These are phyloP conservation scores for Albula goreensis DNA, from an alignment of 2,113 vertebrate species.

Conservation along the genomic window DNA sequence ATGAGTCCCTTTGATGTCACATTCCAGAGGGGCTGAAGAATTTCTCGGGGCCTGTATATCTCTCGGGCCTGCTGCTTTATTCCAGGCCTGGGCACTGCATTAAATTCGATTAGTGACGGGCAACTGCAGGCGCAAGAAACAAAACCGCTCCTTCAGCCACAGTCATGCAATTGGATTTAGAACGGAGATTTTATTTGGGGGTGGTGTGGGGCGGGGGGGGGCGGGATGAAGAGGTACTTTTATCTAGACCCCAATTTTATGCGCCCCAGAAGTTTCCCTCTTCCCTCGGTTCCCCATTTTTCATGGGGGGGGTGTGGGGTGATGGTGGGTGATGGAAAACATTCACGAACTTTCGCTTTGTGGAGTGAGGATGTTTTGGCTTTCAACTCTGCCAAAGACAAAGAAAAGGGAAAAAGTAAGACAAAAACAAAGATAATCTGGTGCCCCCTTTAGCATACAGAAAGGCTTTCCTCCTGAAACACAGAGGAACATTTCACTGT, in stretches of 20 bases:
- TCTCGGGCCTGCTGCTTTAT: conserved; percentile 7
- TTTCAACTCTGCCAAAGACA: not conserved
- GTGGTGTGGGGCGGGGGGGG: no score
- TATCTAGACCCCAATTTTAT: not conserved
- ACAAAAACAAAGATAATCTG: no score
- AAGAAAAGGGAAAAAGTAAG: not conserved
- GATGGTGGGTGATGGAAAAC: not conserved
- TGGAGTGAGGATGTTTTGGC: not conserved
- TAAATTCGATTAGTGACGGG: conserved; percentile 38
- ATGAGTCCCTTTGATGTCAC: conserved; percentile 28
- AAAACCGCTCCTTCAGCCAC: conserved; percentile 22
- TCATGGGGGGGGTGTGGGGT: not conserved
- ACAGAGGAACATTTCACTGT: not conserved
- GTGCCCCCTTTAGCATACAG: not conserved
- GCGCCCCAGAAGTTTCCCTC: not conserved
- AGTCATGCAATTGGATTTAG: conserved; percentile 24
- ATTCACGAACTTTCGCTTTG: not conserved
- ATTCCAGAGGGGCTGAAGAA: conserved; percentile 24
- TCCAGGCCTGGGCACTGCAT: conserved; percentile 5
- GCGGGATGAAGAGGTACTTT: conserved; percentile 18
- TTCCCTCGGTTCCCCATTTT: not conserved
- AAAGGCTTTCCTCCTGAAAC: not conserved
- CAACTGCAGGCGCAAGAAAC: conserved; percentile 23
- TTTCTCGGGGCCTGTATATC: conserved; percentile 9
- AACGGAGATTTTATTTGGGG: conserved; percentile 30